Percentiles rank a stretch among this genome's conserved stretches.
Evolutionary conservation across 2,113 vertebrate genomes (phyloP).

Genomic region (Neodontobutis hainanensis): DNA sequence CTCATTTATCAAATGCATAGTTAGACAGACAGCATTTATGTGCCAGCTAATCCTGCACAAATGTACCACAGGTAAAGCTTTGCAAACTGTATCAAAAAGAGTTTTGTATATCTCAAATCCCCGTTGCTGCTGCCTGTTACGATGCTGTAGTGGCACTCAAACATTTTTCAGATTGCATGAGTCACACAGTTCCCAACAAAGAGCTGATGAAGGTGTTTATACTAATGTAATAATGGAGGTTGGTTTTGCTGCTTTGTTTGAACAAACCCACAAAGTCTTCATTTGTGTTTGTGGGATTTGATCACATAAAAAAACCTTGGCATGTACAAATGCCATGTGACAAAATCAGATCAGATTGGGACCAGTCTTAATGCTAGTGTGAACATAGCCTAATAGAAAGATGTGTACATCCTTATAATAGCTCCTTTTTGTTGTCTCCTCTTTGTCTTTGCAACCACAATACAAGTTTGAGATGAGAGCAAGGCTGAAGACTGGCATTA

Average conservation of each 20-base stretch:
- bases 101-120: not conserved
- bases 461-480: too few relatives aligned
- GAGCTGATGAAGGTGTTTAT: slow-evolving; percentile 64
- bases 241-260: slow-evolving; percentile 42
- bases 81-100: slow-evolving; percentile 35
- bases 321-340: not conserved
- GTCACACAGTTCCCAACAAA: slow-evolving; percentile 43
- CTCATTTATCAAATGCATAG: slow-evolving; percentile 60
- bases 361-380: too few relatives aligned
- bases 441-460: too few relatives aligned
- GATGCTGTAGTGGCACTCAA: slow-evolving; percentile 31
- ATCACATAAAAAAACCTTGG: slow-evolving; percentile 12
- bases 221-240: slow-evolving; percentile 56
- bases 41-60: slow-evolving; percentile 48
- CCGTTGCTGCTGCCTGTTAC: not conserved
- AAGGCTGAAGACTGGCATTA: too few relatives aligned
- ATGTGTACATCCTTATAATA: too few relatives aligned
- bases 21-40: slow-evolving; percentile 40
- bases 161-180: slow-evolving; percentile 16
- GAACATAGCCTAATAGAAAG: too few relatives aligned
- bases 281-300: slow-evolving; percentile 1
- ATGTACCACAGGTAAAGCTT: slow-evolving; percentile 18
- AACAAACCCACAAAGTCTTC: not conserved
- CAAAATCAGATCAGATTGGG: too few relatives aligned
- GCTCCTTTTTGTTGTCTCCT: too few relatives aligned